A percentile compares a stretch with the other conserved stretches of the same genome.
Evolutionary conservation across 2,888 invertebrate genomes (phyloP).

Genomic region (Amblyjoppa fuscipennis): DNA sequence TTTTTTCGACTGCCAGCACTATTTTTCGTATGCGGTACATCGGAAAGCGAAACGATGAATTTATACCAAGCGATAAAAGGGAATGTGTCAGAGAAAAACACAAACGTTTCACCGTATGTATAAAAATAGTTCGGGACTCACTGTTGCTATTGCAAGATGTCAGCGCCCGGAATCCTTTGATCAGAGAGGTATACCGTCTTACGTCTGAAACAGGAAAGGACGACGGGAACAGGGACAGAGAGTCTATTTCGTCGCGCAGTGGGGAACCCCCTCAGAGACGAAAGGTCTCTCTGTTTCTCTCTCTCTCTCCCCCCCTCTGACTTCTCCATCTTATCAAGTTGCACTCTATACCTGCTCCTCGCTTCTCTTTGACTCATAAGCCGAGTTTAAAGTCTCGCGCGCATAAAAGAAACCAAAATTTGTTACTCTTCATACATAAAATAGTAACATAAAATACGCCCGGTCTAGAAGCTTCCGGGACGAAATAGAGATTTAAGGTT

Average conservation of each 20-base stretch:
- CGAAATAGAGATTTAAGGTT: not conserved
- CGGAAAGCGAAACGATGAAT: slow-evolving; percentile 1
- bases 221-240: slow-evolving; percentile 35
- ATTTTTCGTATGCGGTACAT: not conserved
- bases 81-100: slow-evolving; percentile 4
- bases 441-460: slow-evolving; percentile 30
- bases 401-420: not conserved
- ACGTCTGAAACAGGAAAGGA: slow-evolving; percentile 37
- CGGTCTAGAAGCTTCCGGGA: slow-evolving; percentile 18
- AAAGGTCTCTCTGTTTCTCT: slow-evolving; percentile 10
- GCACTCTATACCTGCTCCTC: slow-evolving; percentile 6
- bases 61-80: slow-evolving; percentile 2
- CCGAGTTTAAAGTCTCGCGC: slow-evolving; percentile 17
- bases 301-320: not conserved
- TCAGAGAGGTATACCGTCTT: slow-evolving; percentile 32
- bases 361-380: slow-evolving; percentile 29
- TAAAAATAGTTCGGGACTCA: slow-evolving; percentile 24
- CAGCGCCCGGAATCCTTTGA: slow-evolving; percentile 54
- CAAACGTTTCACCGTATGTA: slow-evolving; percentile 1
- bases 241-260: slow-evolving; percentile 60
- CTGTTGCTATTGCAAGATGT: slow-evolving; percentile 41
- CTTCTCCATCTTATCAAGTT: slow-evolving; percentile 33
- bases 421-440: not conserved
- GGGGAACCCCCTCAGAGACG: slow-evolving; percentile 35
- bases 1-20: too few species aligned